phyloP scores from a whole-genome alignment of 2,797 vertebrate genomes.

The Valencia hispanica region DNA sequence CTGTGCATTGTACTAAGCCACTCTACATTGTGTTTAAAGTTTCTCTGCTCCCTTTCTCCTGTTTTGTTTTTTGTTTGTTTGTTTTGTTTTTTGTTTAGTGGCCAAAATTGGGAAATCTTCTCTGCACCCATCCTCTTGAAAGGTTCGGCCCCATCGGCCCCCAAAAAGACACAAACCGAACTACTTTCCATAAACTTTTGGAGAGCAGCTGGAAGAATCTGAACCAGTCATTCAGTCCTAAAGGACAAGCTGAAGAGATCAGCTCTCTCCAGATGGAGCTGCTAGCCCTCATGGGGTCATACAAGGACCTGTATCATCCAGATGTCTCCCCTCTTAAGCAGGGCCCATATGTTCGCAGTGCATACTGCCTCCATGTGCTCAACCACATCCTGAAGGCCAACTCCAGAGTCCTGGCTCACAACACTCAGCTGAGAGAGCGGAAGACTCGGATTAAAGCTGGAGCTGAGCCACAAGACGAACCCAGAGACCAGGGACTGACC shows the following conservation, averaged over 20 bases:
- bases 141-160: conserved; percentile 70
- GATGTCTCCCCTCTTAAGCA: conserved; percentile 83
- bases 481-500: conserved; percentile 94
- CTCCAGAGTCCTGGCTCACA: conserved; percentile 88
- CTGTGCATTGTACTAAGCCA: not conserved
- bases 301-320: conserved; percentile 90
- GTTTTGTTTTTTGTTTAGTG: conserved; percentile 79
- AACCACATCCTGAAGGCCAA: conserved; percentile 97
- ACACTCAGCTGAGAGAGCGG: conserved; percentile 79
- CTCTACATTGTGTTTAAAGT: not conserved
- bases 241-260: conserved; percentile 59
- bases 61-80: not conserved
- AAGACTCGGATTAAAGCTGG: conserved; percentile 64
- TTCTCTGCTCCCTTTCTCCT: not conserved
- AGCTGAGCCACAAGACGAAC: conserved; percentile 77
- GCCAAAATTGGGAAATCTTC: conserved; percentile 85
- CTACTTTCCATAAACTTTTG: conserved; percentile 87
- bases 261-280: conserved; percentile 89
- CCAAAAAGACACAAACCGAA: conserved; percentile 75
- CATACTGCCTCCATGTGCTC: conserved; percentile 91
- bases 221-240: conserved; percentile 73
- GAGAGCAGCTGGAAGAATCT: conserved; percentile 82
- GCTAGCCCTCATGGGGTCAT: conserved; percentile 89
- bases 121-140: conserved; percentile 80
- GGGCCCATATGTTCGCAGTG: conserved; percentile 83